Evolutionary conservation across 2,888 invertebrate genomes (phyloP).

Genomic region (Ormyrus nitidulus): DNA sequence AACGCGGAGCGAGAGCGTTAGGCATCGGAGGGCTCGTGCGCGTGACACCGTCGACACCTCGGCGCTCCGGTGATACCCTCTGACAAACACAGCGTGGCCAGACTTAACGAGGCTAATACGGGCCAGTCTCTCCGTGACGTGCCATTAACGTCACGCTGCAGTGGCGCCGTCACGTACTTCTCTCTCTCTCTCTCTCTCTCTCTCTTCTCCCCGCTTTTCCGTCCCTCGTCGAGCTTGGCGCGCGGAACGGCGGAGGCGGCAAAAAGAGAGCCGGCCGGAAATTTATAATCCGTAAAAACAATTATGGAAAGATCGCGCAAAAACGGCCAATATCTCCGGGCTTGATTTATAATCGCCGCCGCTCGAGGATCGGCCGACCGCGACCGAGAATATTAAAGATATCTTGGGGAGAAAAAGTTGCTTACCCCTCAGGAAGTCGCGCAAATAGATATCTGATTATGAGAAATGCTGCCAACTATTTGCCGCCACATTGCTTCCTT

Average conservation of each 20-base stretch:
- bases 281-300: slow-evolving; percentile 75
- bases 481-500: slow-evolving; percentile 4
- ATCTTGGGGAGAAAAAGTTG: slow-evolving; percentile 53
- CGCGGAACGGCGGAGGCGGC: background rate
- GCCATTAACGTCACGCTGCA: slow-evolving; percentile 45
- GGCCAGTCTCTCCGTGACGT: slow-evolving; percentile 43
- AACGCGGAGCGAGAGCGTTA: background rate
- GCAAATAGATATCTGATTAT: slow-evolving; percentile 53
- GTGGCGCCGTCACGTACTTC: slow-evolving; percentile 5
- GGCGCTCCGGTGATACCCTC: slow-evolving; percentile 55
- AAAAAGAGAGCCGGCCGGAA: slow-evolving; percentile 56
- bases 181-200: background rate
- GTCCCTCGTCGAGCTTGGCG: background rate
- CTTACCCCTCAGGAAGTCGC: slow-evolving; percentile 52
- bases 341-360: slow-evolving; percentile 70
- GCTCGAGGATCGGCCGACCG: slow-evolving; percentile 51
- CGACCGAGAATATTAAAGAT: slow-evolving; percentile 70
- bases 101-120: slow-evolving; percentile 69
- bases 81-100: slow-evolving; percentile 37
- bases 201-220: background rate
- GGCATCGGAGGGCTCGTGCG: slow-evolving; percentile 8
- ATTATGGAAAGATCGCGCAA: slow-evolving; percentile 64
- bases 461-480: slow-evolving; percentile 47
- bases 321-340: slow-evolving; percentile 72
- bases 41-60: slow-evolving; percentile 55